Evolutionary conservation across 2,113 vertebrate species (phyloP), one percentile per base, ranked within the genome.

Genomic region (Copsychus sechellarum): DNA sequence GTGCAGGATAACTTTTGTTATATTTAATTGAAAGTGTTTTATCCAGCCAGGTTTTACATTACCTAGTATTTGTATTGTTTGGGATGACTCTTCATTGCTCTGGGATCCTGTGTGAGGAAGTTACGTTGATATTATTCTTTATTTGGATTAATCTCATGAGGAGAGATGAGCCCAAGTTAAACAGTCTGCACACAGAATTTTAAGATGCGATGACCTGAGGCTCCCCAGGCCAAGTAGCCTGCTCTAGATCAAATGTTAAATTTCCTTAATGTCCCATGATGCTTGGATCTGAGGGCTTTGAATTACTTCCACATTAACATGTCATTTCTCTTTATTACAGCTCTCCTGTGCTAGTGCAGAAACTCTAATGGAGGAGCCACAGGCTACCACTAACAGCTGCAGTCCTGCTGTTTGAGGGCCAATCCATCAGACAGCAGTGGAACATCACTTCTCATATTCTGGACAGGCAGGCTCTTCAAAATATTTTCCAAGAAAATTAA

Each of bases 401-500:
- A 91, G 72, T 23, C 60, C 85, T 93, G 87, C 90, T 95, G 87
- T 65, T 88, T 81, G 87, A 95, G 66, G 38, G 86, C 62, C 38
- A n/a, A 92, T 96, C 79, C 64, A 54, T 94, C 71, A 93, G 54
- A 29, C 58, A 88, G 71, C 86, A 90, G 38, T 50, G 64, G 72
- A 93, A 96, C 90, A 93, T 92, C 76, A 67, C 66, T 72, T 78
- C 67, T 77, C 62, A 51, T 88, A 88, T 77, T 80, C 90, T 86
- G 79, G 67, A 87, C 61, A 90, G 56, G 74, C 81, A 96, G 87
- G 65, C 71, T 90, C 56, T 94, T 88, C 56, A 78, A 80, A 92
- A 90, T 86, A 76, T 90, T 95, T 96, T 95, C 95, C 77, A 95
- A 96, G 94, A 96, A 95, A 95, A 96, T 92, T 38, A 95, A 94